These are phyloP conservation scores for Argya squamiceps DNA, from an alignment of 2,797 vertebrate species.

Conservation along the genomic window DNA sequence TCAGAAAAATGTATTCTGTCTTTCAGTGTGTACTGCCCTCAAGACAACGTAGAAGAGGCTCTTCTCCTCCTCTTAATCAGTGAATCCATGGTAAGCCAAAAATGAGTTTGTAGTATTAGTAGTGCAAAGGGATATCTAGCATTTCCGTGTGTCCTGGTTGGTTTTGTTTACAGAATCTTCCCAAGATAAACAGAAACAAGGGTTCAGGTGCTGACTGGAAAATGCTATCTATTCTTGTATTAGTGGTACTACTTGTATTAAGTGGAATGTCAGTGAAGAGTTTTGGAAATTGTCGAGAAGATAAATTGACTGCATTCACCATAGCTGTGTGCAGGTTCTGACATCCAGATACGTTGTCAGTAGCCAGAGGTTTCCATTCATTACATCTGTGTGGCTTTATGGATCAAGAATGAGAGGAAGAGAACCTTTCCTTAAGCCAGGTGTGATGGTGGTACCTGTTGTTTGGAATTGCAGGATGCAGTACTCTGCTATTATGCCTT, in stretches of 20 bases:
- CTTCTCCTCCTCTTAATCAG: slow-evolving; percentile 94
- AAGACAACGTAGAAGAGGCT: slow-evolving; percentile 97
- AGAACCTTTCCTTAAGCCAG: not conserved
- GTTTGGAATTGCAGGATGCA: not conserved
- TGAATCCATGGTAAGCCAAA: slow-evolving; percentile 94
- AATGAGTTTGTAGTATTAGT: not conserved
- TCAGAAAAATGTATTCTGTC: slow-evolving; percentile 65
- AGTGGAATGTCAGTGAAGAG: not conserved
- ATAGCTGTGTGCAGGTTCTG: not conserved
- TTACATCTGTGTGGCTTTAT: not conserved
- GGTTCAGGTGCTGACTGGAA: not conserved
- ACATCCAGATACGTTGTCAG: not conserved
- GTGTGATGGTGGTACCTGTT: not conserved
- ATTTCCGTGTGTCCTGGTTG: not conserved
- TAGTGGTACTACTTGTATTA: not conserved
- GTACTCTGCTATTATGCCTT: not conserved
- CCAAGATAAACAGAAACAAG: not conserved
- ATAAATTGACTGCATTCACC: not conserved
- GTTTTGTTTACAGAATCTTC: not conserved
- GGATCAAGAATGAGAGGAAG: not conserved
- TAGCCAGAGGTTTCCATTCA: not conserved
- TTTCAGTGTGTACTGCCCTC: slow-evolving; percentile 93
- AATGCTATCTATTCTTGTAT: not conserved
- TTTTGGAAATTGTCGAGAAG: not conserved
- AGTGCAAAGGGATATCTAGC: not conserved